These are phyloP conservation scores for Salvelinus fontinalis DNA, from an alignment of 2,113 vertebrate species.

Conservation along the genomic window DNA sequence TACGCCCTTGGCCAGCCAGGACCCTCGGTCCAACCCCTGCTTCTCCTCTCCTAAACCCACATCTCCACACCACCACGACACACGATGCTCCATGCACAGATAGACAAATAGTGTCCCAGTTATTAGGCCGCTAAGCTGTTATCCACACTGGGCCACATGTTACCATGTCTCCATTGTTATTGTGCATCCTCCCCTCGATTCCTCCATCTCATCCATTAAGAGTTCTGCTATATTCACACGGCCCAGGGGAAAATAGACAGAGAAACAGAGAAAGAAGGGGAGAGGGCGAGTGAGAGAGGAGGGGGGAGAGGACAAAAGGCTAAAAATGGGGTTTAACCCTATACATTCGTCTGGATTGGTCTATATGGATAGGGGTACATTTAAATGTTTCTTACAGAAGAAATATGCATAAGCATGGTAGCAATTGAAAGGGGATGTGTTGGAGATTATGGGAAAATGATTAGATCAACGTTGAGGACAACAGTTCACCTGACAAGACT, in stretches of 20 bases:
- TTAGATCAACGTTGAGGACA: no score
- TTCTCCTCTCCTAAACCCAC: not conserved
- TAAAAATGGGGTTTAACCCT: no score
- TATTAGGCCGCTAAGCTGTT: not conserved
- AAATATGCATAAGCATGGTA: no score
- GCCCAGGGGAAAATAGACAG: not conserved
- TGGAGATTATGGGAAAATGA: no score
- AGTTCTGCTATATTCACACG: not conserved
- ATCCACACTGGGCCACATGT: not conserved
- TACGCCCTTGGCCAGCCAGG: not conserved
- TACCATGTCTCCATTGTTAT: not conserved
- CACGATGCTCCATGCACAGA: not conserved
- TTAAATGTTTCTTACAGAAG: no score
- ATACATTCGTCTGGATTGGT: no score
- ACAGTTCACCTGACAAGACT: no score
- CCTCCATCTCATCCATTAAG: not conserved
- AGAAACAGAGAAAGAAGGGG: not conserved
- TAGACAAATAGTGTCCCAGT: constrained; percentile 15
- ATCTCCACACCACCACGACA: not conserved
- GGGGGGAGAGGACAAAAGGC: no score
- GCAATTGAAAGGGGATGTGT: no score
- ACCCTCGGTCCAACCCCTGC: not conserved
- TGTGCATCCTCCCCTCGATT: not conserved
- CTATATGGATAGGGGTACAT: no score
- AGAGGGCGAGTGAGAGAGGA: no score